These are phyloP conservation scores for Mesoligia furuncula DNA, from an alignment of 2,888 invertebrate species.

Conservation along the genomic window DNA sequence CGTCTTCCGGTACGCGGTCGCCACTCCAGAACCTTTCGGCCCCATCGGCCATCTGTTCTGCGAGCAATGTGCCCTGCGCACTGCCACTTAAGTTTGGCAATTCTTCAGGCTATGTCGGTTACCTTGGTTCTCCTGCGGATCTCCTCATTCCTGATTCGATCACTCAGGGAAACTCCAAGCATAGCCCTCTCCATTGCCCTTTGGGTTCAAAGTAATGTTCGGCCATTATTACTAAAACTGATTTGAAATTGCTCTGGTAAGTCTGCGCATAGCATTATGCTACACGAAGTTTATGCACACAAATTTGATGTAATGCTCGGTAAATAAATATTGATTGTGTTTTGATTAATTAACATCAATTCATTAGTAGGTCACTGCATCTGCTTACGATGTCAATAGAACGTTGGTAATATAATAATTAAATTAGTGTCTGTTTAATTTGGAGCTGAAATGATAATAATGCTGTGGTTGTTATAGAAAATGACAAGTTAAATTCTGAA, in stretches of 20 bases:
- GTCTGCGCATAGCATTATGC: not conserved
- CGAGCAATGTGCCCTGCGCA: too few species aligned
- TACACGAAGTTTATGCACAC: not conserved
- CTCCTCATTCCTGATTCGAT: too few species aligned
- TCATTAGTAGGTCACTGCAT: constrained; percentile 1
- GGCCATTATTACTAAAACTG: not conserved
- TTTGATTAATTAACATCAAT: constrained; percentile 4
- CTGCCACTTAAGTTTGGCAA: too few species aligned
- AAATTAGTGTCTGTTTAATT: not conserved
- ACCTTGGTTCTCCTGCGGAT: too few species aligned
- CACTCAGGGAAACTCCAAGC: too few species aligned
- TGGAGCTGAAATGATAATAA: not conserved
- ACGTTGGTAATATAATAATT: not conserved
- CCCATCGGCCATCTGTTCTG: too few species aligned
- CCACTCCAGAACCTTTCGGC: too few species aligned
- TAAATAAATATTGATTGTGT: constrained; percentile 5
- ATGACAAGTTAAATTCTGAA: not conserved
- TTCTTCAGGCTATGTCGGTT: too few species aligned
- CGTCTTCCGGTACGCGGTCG: too few species aligned
- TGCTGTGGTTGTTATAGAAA: not conserved
- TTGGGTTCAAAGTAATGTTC: not conserved
- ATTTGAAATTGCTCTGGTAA: not conserved
- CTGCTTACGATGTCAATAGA: not conserved
- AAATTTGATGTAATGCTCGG: not conserved
- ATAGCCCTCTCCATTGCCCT: too few species aligned